A percentile compares a stretch with the other conserved stretches of the same genome.
phyloP scores from a whole-genome alignment of 2,888 invertebrate species.

The Euclidia mi region DNA sequence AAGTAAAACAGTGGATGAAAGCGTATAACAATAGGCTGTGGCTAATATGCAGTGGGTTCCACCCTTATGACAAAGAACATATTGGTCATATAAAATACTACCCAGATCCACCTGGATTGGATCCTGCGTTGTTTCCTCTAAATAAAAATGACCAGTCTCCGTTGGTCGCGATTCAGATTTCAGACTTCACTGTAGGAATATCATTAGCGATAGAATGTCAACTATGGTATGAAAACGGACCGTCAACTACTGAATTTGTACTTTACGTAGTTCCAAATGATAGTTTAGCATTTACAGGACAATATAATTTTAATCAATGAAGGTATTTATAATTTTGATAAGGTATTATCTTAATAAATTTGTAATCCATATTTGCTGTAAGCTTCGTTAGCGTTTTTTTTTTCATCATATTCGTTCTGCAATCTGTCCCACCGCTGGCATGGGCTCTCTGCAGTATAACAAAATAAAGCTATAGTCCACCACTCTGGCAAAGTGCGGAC shows the following conservation, averaged over 20 bases:
- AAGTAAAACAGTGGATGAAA: constrained; percentile 71
- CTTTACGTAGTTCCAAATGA: constrained; percentile 71
- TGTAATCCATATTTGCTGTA: no score
- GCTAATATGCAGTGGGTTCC: constrained; percentile 75
- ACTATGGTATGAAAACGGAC: constrained; percentile 77
- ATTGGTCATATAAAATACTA: constrained; percentile 76
- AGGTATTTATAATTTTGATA: no score
- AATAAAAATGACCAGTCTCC: constrained; percentile 62
- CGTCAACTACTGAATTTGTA: constrained; percentile 72
- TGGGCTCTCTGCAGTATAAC: no score
- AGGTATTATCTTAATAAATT: no score
- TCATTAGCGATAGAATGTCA: constrained; percentile 78
- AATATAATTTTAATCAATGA: constrained; percentile 18
- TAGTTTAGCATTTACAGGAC: constrained; percentile 22
- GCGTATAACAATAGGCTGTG: constrained; percentile 68
- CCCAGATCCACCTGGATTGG: constrained; percentile 82
- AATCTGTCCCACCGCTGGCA: no score
- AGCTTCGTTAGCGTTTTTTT: no score
- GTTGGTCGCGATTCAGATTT: constrained; percentile 77
- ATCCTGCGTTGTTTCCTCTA: constrained; percentile 71
- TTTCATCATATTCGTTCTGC: no score
- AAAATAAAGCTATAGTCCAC: no score
- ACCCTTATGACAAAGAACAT: constrained; percentile 80
- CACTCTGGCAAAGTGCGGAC: no score
- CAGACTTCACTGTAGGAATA: constrained; percentile 74